phyloP scores from a whole-genome alignment of 1,140 invertebrate species.

The Drosophila leontia region DNA sequence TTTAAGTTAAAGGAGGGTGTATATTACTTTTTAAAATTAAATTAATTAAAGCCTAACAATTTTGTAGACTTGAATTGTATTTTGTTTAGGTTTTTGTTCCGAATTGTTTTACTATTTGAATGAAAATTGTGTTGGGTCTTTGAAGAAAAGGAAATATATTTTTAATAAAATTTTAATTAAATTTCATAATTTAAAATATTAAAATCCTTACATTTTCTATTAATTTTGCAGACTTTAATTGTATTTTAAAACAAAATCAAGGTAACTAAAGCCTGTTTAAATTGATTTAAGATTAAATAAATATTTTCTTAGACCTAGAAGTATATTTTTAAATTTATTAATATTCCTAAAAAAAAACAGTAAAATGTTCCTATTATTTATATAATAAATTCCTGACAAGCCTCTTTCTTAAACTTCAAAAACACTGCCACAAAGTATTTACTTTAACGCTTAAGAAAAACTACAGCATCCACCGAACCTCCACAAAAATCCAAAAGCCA shows the following conservation, averaged over 20 bases:
- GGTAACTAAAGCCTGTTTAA: background rate
- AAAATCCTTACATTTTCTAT: too few species aligned
- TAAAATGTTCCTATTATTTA: background rate
- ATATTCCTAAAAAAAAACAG: background rate
- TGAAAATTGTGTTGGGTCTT: too few species aligned
- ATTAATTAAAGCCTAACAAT: too few species aligned
- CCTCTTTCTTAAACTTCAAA: constrained; percentile 3
- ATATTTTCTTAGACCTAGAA: background rate
- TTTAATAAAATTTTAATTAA: too few species aligned
- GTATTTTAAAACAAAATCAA: background rate
- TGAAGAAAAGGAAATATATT: background rate
- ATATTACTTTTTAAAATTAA: background rate
- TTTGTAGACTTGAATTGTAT: too few species aligned
- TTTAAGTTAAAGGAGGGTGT: too few species aligned
- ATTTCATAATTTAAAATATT: too few species aligned
- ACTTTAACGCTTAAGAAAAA: constrained; percentile 28
- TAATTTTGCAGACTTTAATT: background rate
- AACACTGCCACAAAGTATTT: background rate
- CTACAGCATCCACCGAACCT: background rate
- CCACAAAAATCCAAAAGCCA: constrained; percentile 65
- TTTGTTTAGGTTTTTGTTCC: too few species aligned
- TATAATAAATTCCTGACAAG: background rate
- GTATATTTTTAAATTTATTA: background rate
- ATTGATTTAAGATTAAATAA: background rate
- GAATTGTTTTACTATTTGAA: too few species aligned